Base-by-base conservation (phyloP, 2,797 vertebrate genomes). In the Chaetophractus vellerosus region DNA sequence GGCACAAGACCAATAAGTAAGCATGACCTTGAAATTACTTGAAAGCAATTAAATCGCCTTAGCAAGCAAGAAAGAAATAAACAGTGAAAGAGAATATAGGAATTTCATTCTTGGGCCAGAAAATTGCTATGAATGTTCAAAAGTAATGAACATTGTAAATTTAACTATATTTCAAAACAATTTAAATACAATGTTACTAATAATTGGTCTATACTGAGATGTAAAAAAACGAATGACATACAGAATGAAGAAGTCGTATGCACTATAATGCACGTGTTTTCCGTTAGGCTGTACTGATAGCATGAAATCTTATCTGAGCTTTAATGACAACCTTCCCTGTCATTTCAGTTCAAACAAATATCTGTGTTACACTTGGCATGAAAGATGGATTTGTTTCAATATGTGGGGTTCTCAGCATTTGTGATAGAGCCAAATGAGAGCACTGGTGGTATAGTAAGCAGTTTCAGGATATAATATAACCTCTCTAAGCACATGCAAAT, bases 11-110 rank as follows among this genome's bases (percentile, higher is more conserved):
- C 61, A 96, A 88, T 59, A 89, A 88, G 38, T 59, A 96, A 71
- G 14, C 9, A 84, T 26, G 69, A 80, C 87, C 59, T 83, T 92
- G 63, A 96, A 91, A 96, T 90, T 96, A 91, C 52, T 66, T 74
- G 21, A 94, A 96, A 93, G 52, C 59, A 95, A 91, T 95, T 96
- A 85, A 84, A 85, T 38, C 80, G 23, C 24, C 24, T 83, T 63
- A 86, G 16, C 59, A 48, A 82, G 28, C 11, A 72, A 61, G 19
- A 76, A 80, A 80, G 68, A 74, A 90, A 21, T 28, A 50, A 91
- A 83, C 9, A 64, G 3, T 87, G 21, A 94, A 61, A 26, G 24
- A 33, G 45, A 75, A 87, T 38, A 93, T 4, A 87, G 24, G 52
- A 59, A 93, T 81, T 85, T 85, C 33, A 64, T 50, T 83, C 9